These are phyloP conservation scores for Carposina sasakii DNA, from an alignment of 1,140 invertebrate species.

Conservation along the genomic window DNA sequence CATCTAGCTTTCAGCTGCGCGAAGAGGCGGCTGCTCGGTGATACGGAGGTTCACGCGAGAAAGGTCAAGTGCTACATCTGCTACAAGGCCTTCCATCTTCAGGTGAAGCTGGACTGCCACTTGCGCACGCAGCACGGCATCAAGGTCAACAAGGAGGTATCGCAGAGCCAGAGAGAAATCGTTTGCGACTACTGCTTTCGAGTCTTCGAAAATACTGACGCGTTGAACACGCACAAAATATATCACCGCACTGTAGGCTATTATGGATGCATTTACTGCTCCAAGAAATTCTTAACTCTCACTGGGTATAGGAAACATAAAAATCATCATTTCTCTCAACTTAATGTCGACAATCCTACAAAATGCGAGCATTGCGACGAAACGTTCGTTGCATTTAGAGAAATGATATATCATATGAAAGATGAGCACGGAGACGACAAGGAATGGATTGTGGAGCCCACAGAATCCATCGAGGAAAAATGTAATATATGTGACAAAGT, in stretches of 20 bases:
- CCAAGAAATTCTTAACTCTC: constrained; percentile 56
- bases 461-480: constrained; percentile 53
- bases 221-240: constrained; percentile 54
- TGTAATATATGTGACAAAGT: constrained; percentile 64
- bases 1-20: constrained; percentile 62
- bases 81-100: constrained; percentile 67
- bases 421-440: constrained; percentile 60
- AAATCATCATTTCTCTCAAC: constrained; percentile 52
- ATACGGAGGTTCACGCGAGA: constrained; percentile 57
- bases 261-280: constrained; percentile 65
- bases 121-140: constrained; percentile 57
- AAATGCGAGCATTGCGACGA: constrained; percentile 67
- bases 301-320: constrained; percentile 61
- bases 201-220: constrained; percentile 61
- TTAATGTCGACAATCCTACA: constrained; percentile 58
- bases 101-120: constrained; percentile 69
- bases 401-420: constrained; percentile 64
- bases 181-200: constrained; percentile 69
- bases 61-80: constrained; percentile 64
- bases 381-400: constrained; percentile 59
- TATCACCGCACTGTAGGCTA: constrained; percentile 57
- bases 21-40: constrained; percentile 60
- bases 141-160: constrained; percentile 39
- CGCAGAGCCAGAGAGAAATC: constrained; percentile 37
- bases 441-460: constrained; percentile 58